Evolutionary conservation across 2,888 invertebrate genomes (phyloP).

Genomic region (Yponomeuta plumbellus): DNA sequence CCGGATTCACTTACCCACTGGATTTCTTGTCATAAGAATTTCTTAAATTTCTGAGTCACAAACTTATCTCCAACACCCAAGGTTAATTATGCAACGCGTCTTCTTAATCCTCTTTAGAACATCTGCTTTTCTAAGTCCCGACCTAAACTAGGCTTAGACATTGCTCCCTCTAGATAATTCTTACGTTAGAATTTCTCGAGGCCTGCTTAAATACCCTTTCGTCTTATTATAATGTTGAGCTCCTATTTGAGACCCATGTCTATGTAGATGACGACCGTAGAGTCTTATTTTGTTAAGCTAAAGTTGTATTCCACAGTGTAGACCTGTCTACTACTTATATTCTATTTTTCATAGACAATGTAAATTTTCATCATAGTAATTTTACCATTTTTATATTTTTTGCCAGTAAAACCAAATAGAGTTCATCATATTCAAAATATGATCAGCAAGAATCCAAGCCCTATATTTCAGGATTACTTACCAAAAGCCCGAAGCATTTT

Average conservation of each 20-base stretch:
- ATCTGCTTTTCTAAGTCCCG: background rate
- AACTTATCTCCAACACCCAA: no score
- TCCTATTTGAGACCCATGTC: no score
- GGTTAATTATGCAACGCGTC: background rate
- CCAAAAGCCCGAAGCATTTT: background rate
- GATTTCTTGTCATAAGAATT: background rate
- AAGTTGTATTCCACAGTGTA: no score
- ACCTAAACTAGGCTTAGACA: background rate
- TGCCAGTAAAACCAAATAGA: no score
- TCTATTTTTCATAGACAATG: no score
- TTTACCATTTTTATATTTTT: background rate
- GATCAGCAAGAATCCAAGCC: background rate
- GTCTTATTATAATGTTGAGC: background rate
- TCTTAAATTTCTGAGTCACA: background rate
- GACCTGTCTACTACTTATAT: no score
- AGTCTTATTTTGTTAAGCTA: no score
- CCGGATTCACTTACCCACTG: no score
- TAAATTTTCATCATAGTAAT: background rate
- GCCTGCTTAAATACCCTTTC: background rate
- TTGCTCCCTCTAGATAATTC: background rate
- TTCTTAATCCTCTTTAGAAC: background rate
- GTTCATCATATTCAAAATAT: no score
- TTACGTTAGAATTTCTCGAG: background rate
- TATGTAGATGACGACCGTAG: no score
- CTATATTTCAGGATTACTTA: background rate